phyloP scores from a whole-genome alignment of 2,888 invertebrate genomes.

The Charanyca ferruginea region DNA sequence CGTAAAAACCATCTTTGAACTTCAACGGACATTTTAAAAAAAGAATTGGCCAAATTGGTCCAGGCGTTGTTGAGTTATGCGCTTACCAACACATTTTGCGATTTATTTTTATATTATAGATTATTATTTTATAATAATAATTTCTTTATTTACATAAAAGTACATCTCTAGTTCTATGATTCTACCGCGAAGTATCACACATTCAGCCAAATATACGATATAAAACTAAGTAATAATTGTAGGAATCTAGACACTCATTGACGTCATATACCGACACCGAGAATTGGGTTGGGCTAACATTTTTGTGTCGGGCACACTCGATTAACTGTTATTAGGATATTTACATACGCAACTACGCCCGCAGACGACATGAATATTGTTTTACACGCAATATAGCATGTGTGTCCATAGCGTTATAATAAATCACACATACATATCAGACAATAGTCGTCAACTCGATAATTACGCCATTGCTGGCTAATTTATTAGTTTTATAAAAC shows the following conservation, averaged over 20 bases:
- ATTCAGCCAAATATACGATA: not conserved
- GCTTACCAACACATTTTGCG: too few relatives aligned
- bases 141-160: too few relatives aligned
- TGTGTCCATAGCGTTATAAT: conserved; percentile 2
- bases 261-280: conserved; percentile 46
- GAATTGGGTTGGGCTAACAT: conserved; percentile 56
- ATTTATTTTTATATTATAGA: too few relatives aligned
- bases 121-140: too few relatives aligned
- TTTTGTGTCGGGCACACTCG: conserved; percentile 44
- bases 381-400: conserved; percentile 54
- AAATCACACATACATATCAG: not conserved
- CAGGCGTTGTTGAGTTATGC: too few relatives aligned
- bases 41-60: too few relatives aligned
- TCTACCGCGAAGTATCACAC: not conserved
- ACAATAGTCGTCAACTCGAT: not conserved
- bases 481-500: not conserved
- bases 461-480: not conserved
- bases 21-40: too few relatives aligned
- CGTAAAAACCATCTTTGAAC: too few relatives aligned
- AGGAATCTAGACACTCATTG: conserved; percentile 38
- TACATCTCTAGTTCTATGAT: not conserved
- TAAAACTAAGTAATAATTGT: conserved; percentile 21
- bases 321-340: conserved; percentile 62
- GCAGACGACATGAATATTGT: conserved; percentile 43
- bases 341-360: conserved; percentile 51